phyloP scores from a whole-genome alignment of 1,140 invertebrate species.

The Manduca sexta region DNA sequence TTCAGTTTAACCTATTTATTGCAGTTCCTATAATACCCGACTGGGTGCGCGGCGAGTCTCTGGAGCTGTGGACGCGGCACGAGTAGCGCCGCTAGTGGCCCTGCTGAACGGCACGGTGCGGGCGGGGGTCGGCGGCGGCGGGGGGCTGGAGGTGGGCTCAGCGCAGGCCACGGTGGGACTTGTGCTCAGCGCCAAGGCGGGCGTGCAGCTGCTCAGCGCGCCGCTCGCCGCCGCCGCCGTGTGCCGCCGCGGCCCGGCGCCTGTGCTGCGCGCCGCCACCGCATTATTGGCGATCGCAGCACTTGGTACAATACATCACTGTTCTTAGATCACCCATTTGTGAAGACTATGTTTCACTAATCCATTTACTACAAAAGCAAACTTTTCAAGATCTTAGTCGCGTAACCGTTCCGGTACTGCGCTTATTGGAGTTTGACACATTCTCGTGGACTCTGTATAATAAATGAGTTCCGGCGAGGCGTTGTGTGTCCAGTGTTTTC shows the following conservation, averaged over 20 bases:
- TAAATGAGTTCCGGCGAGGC: background rate
- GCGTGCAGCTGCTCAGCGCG: constrained; percentile 34
- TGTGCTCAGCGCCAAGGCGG: constrained; percentile 49
- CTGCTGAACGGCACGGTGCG: constrained; percentile 48
- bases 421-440: too few species aligned
- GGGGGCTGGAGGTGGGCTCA: constrained; percentile 11
- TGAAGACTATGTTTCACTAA: too few species aligned
- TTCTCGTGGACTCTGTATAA: too few species aligned
- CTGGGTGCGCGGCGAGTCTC: constrained; percentile 51
- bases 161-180: constrained; percentile 40
- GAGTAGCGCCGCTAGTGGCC: constrained; percentile 40
- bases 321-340: too few species aligned
- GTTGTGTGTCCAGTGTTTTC: constrained; percentile 20
- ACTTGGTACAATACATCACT: constrained; percentile 19
- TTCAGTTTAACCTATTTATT: too few species aligned
- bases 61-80: constrained; percentile 44
- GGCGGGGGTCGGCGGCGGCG: background rate
- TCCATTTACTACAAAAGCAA: too few species aligned
- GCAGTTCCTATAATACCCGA: constrained; percentile 61
- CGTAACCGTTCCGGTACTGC: too few species aligned
- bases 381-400: too few species aligned
- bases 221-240: constrained; percentile 39
- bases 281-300: constrained; percentile 32
- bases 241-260: constrained; percentile 29
- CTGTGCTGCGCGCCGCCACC: constrained; percentile 33